Evolutionary conservation across 2,113 vertebrate genomes (phyloP), one percentile per base, ranked within the genome.

Genomic region (Acanthochromis polyacanthus): DNA sequence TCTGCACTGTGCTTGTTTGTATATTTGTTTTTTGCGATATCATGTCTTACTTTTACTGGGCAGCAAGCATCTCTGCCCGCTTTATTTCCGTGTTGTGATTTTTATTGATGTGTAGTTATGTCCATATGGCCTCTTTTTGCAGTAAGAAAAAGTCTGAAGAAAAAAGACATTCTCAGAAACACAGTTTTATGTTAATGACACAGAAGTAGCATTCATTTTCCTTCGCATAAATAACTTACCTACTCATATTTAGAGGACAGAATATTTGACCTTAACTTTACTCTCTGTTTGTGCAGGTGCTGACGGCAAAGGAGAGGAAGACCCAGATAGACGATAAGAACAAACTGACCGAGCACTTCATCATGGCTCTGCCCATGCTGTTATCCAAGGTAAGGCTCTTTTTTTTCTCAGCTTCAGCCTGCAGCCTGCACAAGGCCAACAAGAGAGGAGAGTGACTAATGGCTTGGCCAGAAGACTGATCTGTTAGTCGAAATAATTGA

Each of bases 291-390:
- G 14, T 88, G 65, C 93, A 91, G 97, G 98, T 99, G 71, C 94
- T 99, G 91, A 99, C 98, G 58, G 97, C 98, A 58, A 99, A 99
- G 94, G 98, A 99, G 92, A 97, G 98, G 85, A 99, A 99, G 96
- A 99, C 96, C 16, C 98, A 99, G 90, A 98, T 99, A 85, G 98
- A 99, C 5, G 98, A 99, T 86, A 97, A 97, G 88, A 99, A 98
- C 92, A 99, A 98, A 91, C 87, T 99, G 92, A 99, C 98, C 1
- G 98, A 99, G 78, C 97, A 99, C 93, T 98, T 97, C 95, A 99
- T 99, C 92, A 98, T 99, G 93, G 97, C 97, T 80, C 96, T 99
- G 91, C 98, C 98, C 70, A 97, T 99, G 97, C 93, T 99, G 32
- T 90, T 99, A 20, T 99, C 97, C 80, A 99, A 99, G 97, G 98